Percentiles rank a stretch among this genome's conserved stretches.
phyloP scores from a whole-genome alignment of 2,888 invertebrate species.

The Gryllus longicercus region DNA sequence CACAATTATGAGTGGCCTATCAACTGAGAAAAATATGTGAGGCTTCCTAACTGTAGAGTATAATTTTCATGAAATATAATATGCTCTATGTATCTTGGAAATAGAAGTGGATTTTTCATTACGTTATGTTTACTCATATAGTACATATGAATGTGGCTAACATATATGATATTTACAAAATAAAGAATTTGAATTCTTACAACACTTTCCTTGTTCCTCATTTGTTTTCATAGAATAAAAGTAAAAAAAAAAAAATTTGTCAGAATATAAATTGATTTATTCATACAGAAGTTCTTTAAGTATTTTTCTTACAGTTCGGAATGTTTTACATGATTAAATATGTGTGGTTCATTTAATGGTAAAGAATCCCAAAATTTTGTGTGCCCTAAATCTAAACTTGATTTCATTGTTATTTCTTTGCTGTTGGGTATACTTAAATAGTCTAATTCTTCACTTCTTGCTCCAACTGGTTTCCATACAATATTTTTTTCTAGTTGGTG shows the following conservation, averaged over 20 bases:
- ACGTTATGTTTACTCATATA: background rate
- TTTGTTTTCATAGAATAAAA: too few species aligned
- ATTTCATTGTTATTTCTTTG: slow-evolving; percentile 46
- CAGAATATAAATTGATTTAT: too few species aligned
- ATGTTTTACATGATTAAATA: background rate
- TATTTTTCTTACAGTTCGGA: too few species aligned
- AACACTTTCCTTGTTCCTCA: background rate
- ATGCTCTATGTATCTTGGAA: background rate
- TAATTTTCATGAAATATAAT: background rate
- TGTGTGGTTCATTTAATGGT: slow-evolving; percentile 51
- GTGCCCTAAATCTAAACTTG: slow-evolving; percentile 53
- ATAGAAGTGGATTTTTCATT: slow-evolving; percentile 1
- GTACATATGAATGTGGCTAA: slow-evolving; percentile 1
- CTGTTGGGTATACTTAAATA: slow-evolving; percentile 56
- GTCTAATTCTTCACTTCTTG: slow-evolving; percentile 47
- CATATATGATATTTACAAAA: background rate
- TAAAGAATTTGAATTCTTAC: background rate
- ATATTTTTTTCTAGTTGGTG: too few species aligned
- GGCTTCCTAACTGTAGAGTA: background rate
- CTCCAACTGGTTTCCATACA: too few species aligned
- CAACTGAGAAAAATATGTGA: background rate
- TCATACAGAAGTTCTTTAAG: too few species aligned
- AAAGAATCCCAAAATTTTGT: slow-evolving; percentile 60
- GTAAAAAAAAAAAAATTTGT: too few species aligned
- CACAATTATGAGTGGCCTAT: background rate